phyloP scores from a whole-genome alignment of 2,113 vertebrate species.

The Antechinus stuartii region DNA sequence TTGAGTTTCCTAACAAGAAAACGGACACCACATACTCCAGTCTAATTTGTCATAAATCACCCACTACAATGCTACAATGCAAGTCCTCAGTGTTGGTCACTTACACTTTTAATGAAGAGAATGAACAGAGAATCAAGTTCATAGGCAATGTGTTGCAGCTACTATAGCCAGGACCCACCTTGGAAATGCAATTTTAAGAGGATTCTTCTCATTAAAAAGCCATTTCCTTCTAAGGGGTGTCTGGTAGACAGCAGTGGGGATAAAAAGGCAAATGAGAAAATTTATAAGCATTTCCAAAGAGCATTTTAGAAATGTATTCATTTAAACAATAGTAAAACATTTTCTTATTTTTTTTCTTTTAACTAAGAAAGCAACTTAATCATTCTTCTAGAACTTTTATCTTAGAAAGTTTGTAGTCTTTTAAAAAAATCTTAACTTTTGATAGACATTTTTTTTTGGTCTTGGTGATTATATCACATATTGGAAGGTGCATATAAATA shows the following conservation, averaged over 20 bases:
- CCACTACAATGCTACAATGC: conserved; percentile 41
- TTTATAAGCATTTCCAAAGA: conserved; percentile 79
- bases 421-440: conserved; percentile 46
- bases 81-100: conserved; percentile 70
- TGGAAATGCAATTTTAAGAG: conserved; percentile 78
- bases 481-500: conserved; percentile 48
- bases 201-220: conserved; percentile 83
- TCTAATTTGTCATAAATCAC: conserved; percentile 68
- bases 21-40: conserved; percentile 32
- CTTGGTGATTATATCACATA: conserved; percentile 44
- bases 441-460: conserved; percentile 43
- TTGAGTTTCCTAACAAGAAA: conserved; percentile 75
- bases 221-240: conserved; percentile 78
- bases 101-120: conserved; percentile 75
- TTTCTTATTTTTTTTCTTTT: conserved; percentile 40
- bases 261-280: conserved; percentile 71
- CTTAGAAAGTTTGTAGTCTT: conserved; percentile 5
- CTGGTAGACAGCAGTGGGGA: conserved; percentile 76
- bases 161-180: conserved; percentile 76
- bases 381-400: conserved; percentile 68
- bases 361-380: conserved; percentile 61
- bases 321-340: conserved; percentile 77
- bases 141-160: conserved; percentile 79
- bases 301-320: conserved; percentile 75
- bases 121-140: conserved; percentile 67